A percentile compares a stretch with the other conserved stretches of the same genome.
These are phyloP conservation scores for Yponomeuta cagnagella DNA, from an alignment of 2,888 invertebrate genomes.

Conservation along the genomic window DNA sequence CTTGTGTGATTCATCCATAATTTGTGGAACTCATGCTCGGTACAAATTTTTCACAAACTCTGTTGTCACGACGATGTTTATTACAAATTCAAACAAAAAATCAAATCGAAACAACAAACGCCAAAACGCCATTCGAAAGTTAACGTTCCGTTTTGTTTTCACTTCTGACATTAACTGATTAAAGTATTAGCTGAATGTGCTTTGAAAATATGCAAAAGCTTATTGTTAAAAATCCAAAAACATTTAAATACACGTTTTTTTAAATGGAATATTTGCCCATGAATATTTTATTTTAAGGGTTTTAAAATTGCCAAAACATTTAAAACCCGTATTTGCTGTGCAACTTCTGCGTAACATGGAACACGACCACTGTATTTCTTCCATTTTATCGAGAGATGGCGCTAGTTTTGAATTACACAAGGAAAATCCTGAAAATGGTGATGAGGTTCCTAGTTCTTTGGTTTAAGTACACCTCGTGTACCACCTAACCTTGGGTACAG, in stretches of 20 bases:
- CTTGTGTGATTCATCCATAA: constrained; percentile 65
- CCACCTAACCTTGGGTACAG: not conserved
- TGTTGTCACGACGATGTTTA: constrained; percentile 64
- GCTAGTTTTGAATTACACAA: not conserved
- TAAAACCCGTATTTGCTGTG: not conserved
- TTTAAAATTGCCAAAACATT: too few species aligned
- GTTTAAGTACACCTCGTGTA: not conserved
- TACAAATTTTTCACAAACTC: constrained; percentile 51
- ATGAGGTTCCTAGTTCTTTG: not conserved
- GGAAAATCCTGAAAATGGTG: not conserved
- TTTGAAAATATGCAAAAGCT: too few species aligned
- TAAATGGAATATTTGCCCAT: too few species aligned
- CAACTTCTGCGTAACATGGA: not conserved
- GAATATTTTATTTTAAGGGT: too few species aligned
- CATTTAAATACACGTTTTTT: too few species aligned
- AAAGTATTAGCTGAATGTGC: too few species aligned
- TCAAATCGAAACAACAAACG: constrained; percentile 33
- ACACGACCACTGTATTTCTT: not conserved
- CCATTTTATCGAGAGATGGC: not conserved
- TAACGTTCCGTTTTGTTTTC: constrained; percentile 12
- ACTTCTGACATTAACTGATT: not conserved
- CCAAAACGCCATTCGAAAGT: constrained; percentile 15
- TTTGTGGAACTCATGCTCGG: constrained; percentile 64
- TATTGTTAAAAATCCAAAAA: too few species aligned
- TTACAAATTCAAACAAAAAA: constrained; percentile 46